Evolutionary conservation across 2,113 vertebrate genomes (phyloP), one percentile per base, ranked within the genome.

Genomic region (Corythaeola cristata): DNA sequence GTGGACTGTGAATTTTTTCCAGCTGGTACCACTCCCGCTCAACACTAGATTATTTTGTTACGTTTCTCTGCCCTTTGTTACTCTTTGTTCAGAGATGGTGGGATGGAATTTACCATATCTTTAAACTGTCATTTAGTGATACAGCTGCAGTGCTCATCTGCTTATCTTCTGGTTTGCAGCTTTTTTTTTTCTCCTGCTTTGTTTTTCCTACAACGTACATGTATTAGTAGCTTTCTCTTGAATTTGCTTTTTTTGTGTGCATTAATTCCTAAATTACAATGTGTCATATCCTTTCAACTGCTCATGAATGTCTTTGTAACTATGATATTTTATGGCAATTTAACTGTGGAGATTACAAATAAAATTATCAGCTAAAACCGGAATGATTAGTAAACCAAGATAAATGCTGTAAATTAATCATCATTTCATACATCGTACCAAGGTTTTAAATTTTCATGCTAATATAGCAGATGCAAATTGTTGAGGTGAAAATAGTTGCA

Each of bases 281-380:
- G 88, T 96, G 96, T 95, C 96, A 90, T 55, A 93, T 96, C 95
- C 90, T 94, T 93, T 94, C 96, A 96, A 93, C 91, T 93, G 85
- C 78, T 97, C 63, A n/a, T 85, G 59, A 90, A 91, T 93, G 81
- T 91, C 92, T 97, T 94, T 90, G 82, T 97, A 91, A 93, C 88
- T 91, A 27, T 80, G 90, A 83, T 95, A 91, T 97, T 96, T 96
- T 95, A 96, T 93, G 96, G 95, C 91, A 96, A 83, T 97, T 96
- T 96, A 95, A 94, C 85, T 93, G 49, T 88, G 95, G 93, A 95
- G 88, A 96, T 95, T 95, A 96, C 93, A 97, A 97, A 96, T 91
- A 95, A 94, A 96, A 95, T 93, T 96, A 96, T 95, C 95, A 88
- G 67, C 93, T 96, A 85, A 93, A 95, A 88, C 0, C 91, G 96